phyloP scores from a whole-genome alignment of 2,113 vertebrate species.

The Rhodinocichla rosea region DNA sequence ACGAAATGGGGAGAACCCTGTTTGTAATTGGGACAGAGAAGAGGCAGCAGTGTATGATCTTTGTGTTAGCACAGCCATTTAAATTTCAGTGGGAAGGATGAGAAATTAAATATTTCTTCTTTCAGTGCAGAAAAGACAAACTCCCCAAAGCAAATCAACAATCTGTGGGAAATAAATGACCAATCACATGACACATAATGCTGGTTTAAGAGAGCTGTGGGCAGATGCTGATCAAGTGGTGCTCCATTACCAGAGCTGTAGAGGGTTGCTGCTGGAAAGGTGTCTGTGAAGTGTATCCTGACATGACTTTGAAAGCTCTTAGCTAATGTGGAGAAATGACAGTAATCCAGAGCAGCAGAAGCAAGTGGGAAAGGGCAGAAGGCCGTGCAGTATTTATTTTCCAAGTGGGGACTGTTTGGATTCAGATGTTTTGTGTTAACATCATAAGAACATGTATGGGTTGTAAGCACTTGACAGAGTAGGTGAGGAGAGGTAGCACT shows the following conservation, averaged over 20 bases:
- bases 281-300: background rate
- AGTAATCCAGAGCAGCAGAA: background rate
- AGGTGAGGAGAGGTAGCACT: background rate
- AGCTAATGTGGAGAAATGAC: background rate
- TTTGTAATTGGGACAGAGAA: background rate
- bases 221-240: background rate
- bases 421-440: background rate
- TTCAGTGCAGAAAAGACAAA: background rate
- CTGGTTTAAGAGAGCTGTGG: background rate
- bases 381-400: background rate
- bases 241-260: background rate
- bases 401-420: background rate
- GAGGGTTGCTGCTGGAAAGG: background rate
- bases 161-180: background rate
- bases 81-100: background rate
- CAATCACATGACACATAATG: accelerated
- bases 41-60: background rate
- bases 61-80: background rate
- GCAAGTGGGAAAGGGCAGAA: background rate
- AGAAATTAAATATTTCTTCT: background rate
- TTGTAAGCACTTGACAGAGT: background rate
- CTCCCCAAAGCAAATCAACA: background rate
- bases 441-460: accelerated
- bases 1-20: background rate
- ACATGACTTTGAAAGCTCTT: background rate